phyloP scores from a whole-genome alignment of 2,888 invertebrate species.

The Macaria notata region DNA sequence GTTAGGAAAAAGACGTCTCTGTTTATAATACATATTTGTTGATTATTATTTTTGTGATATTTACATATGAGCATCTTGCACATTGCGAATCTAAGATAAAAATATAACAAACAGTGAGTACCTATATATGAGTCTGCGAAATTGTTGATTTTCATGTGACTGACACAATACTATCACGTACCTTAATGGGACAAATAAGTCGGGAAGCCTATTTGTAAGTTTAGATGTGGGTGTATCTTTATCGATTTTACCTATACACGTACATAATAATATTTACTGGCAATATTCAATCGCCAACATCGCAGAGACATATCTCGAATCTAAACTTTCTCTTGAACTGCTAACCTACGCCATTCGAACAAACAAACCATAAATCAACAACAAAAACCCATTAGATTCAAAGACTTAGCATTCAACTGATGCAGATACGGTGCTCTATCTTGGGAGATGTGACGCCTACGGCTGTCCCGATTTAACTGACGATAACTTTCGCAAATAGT shows the following conservation, averaged over 20 bases:
- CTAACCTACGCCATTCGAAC: slow-evolving; percentile 40
- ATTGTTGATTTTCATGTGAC: too few relatives aligned
- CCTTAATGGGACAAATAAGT: too few relatives aligned
- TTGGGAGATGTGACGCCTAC: slow-evolving; percentile 48
- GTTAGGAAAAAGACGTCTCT: too few relatives aligned
- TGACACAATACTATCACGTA: too few relatives aligned
- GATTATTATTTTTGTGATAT: too few relatives aligned
- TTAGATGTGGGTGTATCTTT: not conserved
- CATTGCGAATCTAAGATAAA: too few relatives aligned
- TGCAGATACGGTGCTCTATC: slow-evolving; percentile 46
- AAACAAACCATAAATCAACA: slow-evolving; percentile 62
- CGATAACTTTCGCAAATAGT: slow-evolving; percentile 41
- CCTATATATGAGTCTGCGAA: too few relatives aligned
- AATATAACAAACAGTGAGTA: too few relatives aligned
- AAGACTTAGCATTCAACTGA: slow-evolving; percentile 53
- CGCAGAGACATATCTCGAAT: slow-evolving; percentile 37
- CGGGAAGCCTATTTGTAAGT: too few relatives aligned
- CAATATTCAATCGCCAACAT: slow-evolving; percentile 40
- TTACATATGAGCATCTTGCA: too few relatives aligned
- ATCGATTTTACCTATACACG: not conserved
- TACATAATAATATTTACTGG: slow-evolving; percentile 23
- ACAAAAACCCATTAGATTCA: slow-evolving; percentile 51
- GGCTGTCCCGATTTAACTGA: slow-evolving; percentile 35
- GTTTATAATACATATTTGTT: too few relatives aligned
- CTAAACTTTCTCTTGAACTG: slow-evolving; percentile 49